Evolutionary conservation across 2,888 invertebrate species (phyloP), one percentile per base, ranked within the genome.

Genomic region (Fragum sueziense): DNA sequence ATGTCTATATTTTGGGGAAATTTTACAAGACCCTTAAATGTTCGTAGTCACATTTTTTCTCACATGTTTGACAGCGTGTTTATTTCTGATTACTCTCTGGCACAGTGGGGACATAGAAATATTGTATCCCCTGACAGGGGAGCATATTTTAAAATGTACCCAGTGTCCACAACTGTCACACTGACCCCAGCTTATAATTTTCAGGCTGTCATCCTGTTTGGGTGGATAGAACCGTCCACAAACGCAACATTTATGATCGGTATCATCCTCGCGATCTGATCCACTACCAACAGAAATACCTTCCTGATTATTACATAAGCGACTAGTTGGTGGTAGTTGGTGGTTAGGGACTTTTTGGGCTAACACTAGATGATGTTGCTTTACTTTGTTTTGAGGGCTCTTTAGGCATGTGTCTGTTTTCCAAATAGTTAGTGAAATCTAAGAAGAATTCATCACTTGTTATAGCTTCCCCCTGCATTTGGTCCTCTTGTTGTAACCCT

Each of bases 241-340:
- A 2, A 69, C 69, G 52, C 69, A 69, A 22, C 69, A 69, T 52
- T 69, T 47, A 11, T 31, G n/a, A 67, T 47, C 29, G 25, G n/a
- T 11, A 41, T 67, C 17, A 14, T 52, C 52, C 11, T 67, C 52
- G 7, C 17, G 27, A 31, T 69, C 69, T n/a, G 9, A 29, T 7
- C 52, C 69, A 51, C 20, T 17, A 2, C 9, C n/a, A 52, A 9
- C n/a, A 14, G 7, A 17, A 11, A 20, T 9, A 11, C 31, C 27
- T n/a, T 9, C 11, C 7, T 47, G 41, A 65, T 34, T 69, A 22
- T 41, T 67, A 3, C n/a, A 20, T 41, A 67, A 11, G n/a, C 67
- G 41, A 67, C 67, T 67, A 20, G 67, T 69, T 22, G 29, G 29
- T 27, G 69, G 51, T 69, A 52, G 9, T 69, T 37, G 47, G 47